phyloP scores from a whole-genome alignment of 2,888 invertebrate genomes.

The Amphipoea oculea region DNA sequence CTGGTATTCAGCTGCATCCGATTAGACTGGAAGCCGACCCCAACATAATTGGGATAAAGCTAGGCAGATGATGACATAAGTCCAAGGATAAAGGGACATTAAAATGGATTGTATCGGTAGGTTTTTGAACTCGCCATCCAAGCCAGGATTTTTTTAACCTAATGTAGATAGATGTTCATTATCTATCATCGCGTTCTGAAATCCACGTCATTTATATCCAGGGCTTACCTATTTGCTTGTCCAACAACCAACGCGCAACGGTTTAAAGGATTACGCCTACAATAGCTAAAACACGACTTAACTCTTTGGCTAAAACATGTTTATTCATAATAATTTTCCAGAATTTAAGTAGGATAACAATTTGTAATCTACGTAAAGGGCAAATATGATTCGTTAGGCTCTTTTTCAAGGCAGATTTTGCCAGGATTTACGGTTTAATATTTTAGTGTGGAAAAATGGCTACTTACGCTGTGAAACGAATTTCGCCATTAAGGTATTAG shows the following conservation, averaged over 20 bases:
- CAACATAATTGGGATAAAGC: too few species aligned
- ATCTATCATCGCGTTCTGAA: slow-evolving; percentile 20
- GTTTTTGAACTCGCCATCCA: not conserved
- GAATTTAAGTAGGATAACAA: not conserved
- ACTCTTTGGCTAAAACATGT: slow-evolving; percentile 9
- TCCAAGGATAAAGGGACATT: not conserved
- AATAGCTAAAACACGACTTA: slow-evolving; percentile 3
- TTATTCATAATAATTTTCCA: not conserved
- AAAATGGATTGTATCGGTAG: not conserved
- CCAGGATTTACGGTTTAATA: not conserved
- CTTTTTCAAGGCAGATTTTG: not conserved
- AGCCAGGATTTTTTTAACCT: not conserved
- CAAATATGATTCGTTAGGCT: not conserved
- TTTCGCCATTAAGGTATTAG: not conserved
- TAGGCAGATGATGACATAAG: not conserved
- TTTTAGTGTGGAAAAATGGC: not conserved
- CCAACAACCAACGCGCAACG: slow-evolving; percentile 6
- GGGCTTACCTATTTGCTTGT: slow-evolving; percentile 30
- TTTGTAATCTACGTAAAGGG: slow-evolving; percentile 21
- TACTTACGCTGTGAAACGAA: too few species aligned
- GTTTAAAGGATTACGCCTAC: slow-evolving; percentile 26
- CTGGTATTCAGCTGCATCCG: too few species aligned
- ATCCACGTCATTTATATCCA: slow-evolving; percentile 35
- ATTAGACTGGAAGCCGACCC: too few species aligned
- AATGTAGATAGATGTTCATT: slow-evolving; percentile 14